Conservation (phyloP, 2,888 invertebrate species). For the Ferdinandea cuprea region DNA sequence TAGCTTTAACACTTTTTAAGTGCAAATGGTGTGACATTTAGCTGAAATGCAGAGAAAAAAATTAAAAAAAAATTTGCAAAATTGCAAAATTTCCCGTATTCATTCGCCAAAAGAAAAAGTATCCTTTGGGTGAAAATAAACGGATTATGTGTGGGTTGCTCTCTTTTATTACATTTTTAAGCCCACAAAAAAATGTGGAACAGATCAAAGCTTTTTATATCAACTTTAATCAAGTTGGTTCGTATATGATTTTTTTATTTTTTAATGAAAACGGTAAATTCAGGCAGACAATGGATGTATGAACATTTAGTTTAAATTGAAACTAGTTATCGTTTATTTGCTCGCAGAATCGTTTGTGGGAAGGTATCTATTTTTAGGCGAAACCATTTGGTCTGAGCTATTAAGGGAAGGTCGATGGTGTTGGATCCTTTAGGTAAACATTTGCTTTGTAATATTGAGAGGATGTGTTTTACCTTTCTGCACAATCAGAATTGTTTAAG, state of each 20-base stretch:
- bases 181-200: not conserved
- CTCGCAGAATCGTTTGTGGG: no score
- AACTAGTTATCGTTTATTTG: no score
- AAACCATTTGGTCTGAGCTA: no score
- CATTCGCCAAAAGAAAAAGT: not conserved
- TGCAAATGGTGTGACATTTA: constrained; percentile 10
- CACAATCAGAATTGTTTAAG: no score
- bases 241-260: not conserved
- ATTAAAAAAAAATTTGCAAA: no score
- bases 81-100: no score
- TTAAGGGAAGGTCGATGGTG: no score
- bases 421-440: no score
- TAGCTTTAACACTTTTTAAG: constrained; percentile 10
- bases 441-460: no score
- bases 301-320: not conserved
- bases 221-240: not conserved
- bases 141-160: not conserved
- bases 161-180: not conserved
- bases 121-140: not conserved
- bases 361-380: no score
- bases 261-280: not conserved
- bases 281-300: not conserved
- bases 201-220: not conserved
- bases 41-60: not conserved
- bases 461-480: no score